Conservation (phyloP, 1,140 invertebrate species). For the Hermetia illucens region DNA sequence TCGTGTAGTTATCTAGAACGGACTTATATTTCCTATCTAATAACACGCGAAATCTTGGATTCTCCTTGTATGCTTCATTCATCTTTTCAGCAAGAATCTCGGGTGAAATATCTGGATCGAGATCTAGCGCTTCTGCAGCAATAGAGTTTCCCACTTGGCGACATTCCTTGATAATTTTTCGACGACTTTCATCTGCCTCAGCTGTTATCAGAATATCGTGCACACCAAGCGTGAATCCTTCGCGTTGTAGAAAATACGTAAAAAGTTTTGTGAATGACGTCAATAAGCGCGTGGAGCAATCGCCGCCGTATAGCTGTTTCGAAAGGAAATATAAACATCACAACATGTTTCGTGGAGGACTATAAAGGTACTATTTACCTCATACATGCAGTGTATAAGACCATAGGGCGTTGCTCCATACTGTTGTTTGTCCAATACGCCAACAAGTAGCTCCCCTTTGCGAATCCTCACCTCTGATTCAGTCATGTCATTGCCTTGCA, state of each 20-base stretch:
- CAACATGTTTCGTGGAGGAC: slow-evolving; percentile 2
- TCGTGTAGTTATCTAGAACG: slow-evolving; percentile 67
- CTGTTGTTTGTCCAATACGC: slow-evolving; percentile 95
- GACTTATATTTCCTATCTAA: slow-evolving; percentile 78
- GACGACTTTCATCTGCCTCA: slow-evolving; percentile 56
- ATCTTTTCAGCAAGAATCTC: slow-evolving; percentile 50
- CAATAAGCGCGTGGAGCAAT: slow-evolving; percentile 63
- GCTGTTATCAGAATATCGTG: slow-evolving; percentile 79
- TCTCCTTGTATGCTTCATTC: slow-evolving; percentile 52
- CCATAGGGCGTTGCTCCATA: slow-evolving; percentile 91
- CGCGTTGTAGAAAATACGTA: slow-evolving; percentile 74
- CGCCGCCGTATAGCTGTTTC: slow-evolving; percentile 73
- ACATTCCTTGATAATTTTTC: slow-evolving; percentile 52
- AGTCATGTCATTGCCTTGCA: slow-evolving; percentile 50
- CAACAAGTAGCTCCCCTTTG: slow-evolving; percentile 76
- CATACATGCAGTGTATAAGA: slow-evolving; percentile 84
- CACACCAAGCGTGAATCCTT: slow-evolving; percentile 90
- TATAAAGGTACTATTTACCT: too few relatives aligned
- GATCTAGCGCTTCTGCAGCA: slow-evolving; percentile 54
- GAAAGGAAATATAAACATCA: slow-evolving; percentile 8
- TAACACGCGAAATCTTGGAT: slow-evolving; percentile 62
- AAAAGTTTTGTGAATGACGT: slow-evolving; percentile 87
- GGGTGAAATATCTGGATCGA: slow-evolving; percentile 33
- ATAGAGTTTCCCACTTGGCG: slow-evolving; percentile 39
- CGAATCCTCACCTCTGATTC: slow-evolving; percentile 87